Conservation (phyloP, 2,888 invertebrate species). For the Palloptera scutellata region DNA sequence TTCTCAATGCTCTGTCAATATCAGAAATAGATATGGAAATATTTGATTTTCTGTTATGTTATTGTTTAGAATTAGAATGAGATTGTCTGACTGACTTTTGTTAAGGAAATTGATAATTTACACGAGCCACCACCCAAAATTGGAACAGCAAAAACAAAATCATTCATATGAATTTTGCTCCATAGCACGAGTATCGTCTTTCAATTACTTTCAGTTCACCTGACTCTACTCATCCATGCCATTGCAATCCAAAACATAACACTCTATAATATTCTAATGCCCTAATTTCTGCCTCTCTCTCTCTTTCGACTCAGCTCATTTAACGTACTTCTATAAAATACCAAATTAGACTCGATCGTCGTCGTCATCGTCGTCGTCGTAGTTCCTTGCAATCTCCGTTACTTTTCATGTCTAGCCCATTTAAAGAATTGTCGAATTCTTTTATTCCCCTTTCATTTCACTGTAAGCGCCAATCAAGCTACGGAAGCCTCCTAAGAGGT, state of each 20-base stretch:
- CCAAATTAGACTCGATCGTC: conserved; percentile 4
- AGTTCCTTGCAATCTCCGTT: conserved; percentile 19
- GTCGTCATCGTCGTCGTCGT: background rate
- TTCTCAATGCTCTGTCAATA: too few species aligned
- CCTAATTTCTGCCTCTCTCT: conserved; percentile 1
- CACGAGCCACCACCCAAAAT: too few species aligned
- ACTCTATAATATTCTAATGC: conserved; percentile 5
- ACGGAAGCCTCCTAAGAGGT: conserved; percentile 29
- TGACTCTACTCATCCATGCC: too few species aligned
- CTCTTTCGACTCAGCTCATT: background rate
- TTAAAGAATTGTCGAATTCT: conserved; percentile 26
- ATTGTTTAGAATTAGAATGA: too few species aligned
- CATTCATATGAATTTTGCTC: too few species aligned
- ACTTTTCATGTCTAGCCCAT: background rate
- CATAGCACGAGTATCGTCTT: too few species aligned
- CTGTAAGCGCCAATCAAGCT: conserved; percentile 25
- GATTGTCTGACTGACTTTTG: too few species aligned
- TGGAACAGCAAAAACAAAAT: too few species aligned
- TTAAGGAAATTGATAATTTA: too few species aligned
- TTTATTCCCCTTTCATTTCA: background rate
- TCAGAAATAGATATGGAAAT: too few species aligned
- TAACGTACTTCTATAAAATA: conserved; percentile 17
- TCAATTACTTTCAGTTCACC: too few species aligned
- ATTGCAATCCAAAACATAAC: background rate
- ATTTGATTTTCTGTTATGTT: too few species aligned